Base-by-base conservation (phyloP, 2,113 vertebrate species). In the Pitta sordida region DNA sequence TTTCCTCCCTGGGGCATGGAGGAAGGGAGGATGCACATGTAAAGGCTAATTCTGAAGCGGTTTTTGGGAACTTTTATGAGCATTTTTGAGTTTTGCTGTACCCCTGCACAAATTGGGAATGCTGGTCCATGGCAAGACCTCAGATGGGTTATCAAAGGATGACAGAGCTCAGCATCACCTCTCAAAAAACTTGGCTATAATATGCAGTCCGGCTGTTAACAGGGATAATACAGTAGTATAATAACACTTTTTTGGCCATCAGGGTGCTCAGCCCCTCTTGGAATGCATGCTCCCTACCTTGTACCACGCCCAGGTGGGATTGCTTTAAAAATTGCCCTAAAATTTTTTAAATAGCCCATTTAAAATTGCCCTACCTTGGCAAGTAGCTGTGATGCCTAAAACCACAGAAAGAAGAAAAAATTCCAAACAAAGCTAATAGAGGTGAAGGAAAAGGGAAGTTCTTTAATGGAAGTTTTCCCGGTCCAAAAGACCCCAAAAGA, bases 141-240 rank as follows among this genome's bases (percentile, higher is more conserved):
- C 37, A 9, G 2, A 4, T 0, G 10, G 43, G 34, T 13, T 15
- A 19, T 27, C 0, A 0, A 76, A 67, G 48, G 22, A 16, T 32
- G 58, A 15, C 15, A 29, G 13, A 86, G 6, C 4, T 11, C 49
- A 51, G 44, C 23, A 43, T 16, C 15, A 48, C 11, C 8, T 6
- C 7, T 73, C 39, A 1, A 2, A 77, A 93, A 68, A 22, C 11
- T 20, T 32, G 26, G 3, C 23, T 16, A 4, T 12, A 19, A 23
- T 8, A 10, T 11, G 36, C 1, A 5, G 11, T 58, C 48, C 52
- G 75, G 22, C 51, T 70, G 46, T 22, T 91, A 55, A 8, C 4
- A 4, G 2, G 27, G 36, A 44, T 52, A 60, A 60, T 21, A 37
- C 65, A 58, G 13, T 19, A 41, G 10, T 30, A 6, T 13, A 82